Evolutionary conservation across 2,888 invertebrate species (phyloP), one percentile per base, ranked within the genome.

Genomic region (Allygus modestus): DNA sequence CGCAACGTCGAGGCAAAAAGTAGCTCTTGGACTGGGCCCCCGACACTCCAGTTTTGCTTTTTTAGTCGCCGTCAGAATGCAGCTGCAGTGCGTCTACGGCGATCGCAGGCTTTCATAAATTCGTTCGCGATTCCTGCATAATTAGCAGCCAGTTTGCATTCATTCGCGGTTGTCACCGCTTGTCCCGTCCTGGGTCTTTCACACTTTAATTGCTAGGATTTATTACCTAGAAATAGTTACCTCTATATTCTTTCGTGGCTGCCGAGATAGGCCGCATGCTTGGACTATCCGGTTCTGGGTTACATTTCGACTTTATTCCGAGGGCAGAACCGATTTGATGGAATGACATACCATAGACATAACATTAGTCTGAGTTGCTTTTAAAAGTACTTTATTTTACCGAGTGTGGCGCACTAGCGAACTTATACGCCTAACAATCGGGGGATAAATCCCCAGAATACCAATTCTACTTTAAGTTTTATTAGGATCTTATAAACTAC

Each of bases 181-280:
- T 65, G 65, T 65, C 58, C 23, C 23, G 51, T 58, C 58, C 23
- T 23, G 58, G 7, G 65, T 31, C 1, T 31, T 31, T 65, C 65
- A 28, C 65, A 26, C 65, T 65, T 65, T 65, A 65, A 65, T 65
- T 65, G 65, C 65, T 26, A 28, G 65, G 65, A 65, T 28, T 65
- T 65, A 65, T 65, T 28, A 28, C 65, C 65, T 65, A 65, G 65
- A 17, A 28, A 7, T 23, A 58, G 58, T 23, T 9, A 23, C 58
- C 20, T 58, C 23, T 23, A 17, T 46, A 46, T 46, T 12, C 46
- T 46, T 37, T 37, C 37, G 9, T 37, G 5, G 37, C 37, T 46
- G 46, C 12, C 17, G 46, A 17, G 17, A 46, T 17, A 9, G 7
- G n/a, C 46, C n/a, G 46, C 11, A 46, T 17, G 12, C 7, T 46